Conservation (phyloP, 2,888 invertebrate species). For the Seira sanloemensis region DNA sequence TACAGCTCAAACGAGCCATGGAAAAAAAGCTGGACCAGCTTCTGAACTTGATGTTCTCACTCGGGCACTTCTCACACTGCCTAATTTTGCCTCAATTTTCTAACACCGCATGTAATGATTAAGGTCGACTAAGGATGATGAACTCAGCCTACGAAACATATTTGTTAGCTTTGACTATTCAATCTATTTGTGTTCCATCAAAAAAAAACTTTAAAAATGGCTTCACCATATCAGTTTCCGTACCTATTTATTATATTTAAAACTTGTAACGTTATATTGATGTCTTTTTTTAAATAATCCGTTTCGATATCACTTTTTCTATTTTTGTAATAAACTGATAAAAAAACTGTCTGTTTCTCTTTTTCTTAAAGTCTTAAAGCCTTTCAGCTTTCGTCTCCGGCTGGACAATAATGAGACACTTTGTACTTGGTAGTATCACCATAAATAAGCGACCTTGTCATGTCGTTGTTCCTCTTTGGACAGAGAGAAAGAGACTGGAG, state of each 20-base stretch:
- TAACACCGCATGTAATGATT: conserved; percentile 51
- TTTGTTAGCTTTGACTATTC: not conserved
- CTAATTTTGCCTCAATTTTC: not conserved
- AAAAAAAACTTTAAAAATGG: not conserved
- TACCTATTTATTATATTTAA: too few species aligned
- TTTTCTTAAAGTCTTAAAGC: not conserved
- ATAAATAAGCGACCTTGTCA: conserved; percentile 31
- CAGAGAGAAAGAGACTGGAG: conserved; percentile 43
- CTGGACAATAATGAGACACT: not conserved
- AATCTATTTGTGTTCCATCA: not conserved
- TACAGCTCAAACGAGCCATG: not conserved
- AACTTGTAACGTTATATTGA: not conserved
- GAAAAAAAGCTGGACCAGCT: not conserved
- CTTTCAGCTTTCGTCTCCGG: not conserved
- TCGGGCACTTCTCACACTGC: not conserved
- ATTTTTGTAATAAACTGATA: too few species aligned
- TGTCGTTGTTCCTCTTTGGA: conserved; percentile 12
- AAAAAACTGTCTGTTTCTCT: too few species aligned
- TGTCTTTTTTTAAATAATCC: not conserved
- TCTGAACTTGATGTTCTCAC: not conserved
- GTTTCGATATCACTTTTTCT: too few species aligned
- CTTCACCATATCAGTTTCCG: not conserved
- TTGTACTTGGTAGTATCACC: not conserved
- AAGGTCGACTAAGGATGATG: conserved; percentile 56
- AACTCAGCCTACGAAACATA: conserved; percentile 55